Base-by-base conservation (phyloP, 2,113 vertebrate genomes). In the Salminus brasiliensis region DNA sequence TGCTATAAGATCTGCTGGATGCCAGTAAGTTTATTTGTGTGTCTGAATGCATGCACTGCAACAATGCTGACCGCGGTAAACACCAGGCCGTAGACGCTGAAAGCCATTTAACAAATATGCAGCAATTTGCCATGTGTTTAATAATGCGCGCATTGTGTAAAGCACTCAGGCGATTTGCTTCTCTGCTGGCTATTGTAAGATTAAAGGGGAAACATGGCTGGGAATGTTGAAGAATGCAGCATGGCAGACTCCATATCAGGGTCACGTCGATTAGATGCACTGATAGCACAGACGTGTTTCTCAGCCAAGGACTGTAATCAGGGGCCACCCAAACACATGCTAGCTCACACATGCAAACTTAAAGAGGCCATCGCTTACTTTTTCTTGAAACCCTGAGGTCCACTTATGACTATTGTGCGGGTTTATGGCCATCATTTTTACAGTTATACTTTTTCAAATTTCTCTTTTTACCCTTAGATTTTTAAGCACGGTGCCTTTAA, bases 191-290 rank as follows among this genome's bases (percentile, higher is more conserved):
- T 63, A 34, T 47, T 21, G 62, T 63, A 2, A 18, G 34, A 67
- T 55, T 67, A 55, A 76, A 55, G 60, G 45, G 16, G 23, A 76
- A 55, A 55, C 36, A 27, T 57, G 49, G 49, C 63, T 77, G 65
- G 66, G 63, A 77, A 68, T 77, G 18, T 43, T 16, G 41, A 34
- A 76, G 73, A 75, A 75, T 57, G 21, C 16, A n/a, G 34, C 34
- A 18, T 16, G 34, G 25, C 47, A 77, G 74, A 68, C 74, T 77
- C 47, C 45, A 67, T 76, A 67, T 76, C 63, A 76, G 15, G 47
- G 34, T 68, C 27, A 39, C 25, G 32, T 55, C 36, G 49, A 67
- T 66, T 66, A 76, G 47, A 67, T 76, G 47, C 74, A 68, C 63
- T n/a, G 63, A 68, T 65, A 77, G 25, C 25, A 68, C 23, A 29